Evolutionary conservation across 2,888 invertebrate species (phyloP), one percentile per base, ranked within the genome.

Genomic region (Eurytoma adleriae): DNA sequence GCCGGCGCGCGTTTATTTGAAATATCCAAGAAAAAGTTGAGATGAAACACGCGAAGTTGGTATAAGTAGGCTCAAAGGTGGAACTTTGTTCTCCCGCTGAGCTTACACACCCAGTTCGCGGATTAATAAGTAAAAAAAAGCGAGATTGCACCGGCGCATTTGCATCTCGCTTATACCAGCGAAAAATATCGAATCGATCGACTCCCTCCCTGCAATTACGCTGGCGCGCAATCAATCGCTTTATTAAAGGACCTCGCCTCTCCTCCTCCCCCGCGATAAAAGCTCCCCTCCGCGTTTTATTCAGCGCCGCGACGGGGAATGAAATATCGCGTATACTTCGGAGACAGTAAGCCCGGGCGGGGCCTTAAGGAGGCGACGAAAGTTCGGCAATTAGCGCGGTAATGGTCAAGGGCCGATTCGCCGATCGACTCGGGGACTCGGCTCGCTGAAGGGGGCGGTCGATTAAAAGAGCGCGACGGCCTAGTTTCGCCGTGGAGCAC

Each of bases 371-470:
- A 78, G 83, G 87, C 4, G 40, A 86, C 86, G 87, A 84, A 87
- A 87, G 86, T 87, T 87, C 86, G 82, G 84, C 86, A 87, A 87
- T 89, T 88, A 88, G 52, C 85, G 85, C 84, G 86, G 86, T 87
- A 88, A 88, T 86, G 85, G 85, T 83, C 81, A 81, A 80, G 84
- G 79, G 78, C 83, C 84, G 84, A 86, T 84, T 84, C 83, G 82
- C 82, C 82, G 64, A 64, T 64, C 64, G 40, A 40, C 40, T 64
- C 64, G n/a, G n/a, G 10, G n/a, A 16, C 16, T 24, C 4, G 16
- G 56, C 59, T 12, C n/a, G 30, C 27, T 10, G 18, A 20, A 5
- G 13, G 14, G 12, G 13, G 24, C n/a, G 7, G 50, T 7, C 62
- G 71, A 78, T 66, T 52, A 59, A 78, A 71, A 70, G 50, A 50